phyloP scores from a whole-genome alignment of 2,888 invertebrate species.

The Drosophila histrio region DNA sequence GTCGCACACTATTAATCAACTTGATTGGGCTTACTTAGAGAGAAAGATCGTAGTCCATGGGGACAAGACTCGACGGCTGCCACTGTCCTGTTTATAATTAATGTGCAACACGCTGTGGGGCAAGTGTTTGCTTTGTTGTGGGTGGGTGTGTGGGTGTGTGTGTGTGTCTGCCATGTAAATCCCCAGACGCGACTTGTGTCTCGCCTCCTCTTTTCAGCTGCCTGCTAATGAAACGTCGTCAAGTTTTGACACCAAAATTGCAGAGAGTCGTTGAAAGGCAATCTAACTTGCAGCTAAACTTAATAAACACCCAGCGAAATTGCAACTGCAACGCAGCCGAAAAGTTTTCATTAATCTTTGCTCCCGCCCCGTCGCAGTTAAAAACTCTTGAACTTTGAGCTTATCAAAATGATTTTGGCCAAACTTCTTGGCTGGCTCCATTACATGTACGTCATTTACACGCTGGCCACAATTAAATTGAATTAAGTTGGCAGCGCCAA shows the following conservation, averaged over 20 bases:
- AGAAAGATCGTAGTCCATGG: constrained; percentile 24
- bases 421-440: constrained; percentile 20
- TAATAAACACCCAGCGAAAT: constrained; percentile 56
- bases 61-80: constrained; percentile 28
- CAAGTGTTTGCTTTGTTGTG: constrained; percentile 16
- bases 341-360: constrained; percentile 75
- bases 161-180: constrained; percentile 51
- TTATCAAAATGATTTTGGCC: constrained; percentile 46
- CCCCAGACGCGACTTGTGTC: constrained; percentile 54
- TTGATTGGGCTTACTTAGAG: constrained; percentile 56
- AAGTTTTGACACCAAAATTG: constrained; percentile 67
- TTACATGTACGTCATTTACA: constrained; percentile 64
- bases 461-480: constrained; percentile 77
- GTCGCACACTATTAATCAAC: constrained; percentile 72
- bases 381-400: constrained; percentile 53
- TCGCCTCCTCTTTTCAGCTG: constrained; percentile 8
- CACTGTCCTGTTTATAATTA: constrained; percentile 70
- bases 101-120: constrained; percentile 59
- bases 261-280: constrained; percentile 55
- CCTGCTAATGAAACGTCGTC: constrained; percentile 72
- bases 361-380: neutral
- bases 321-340: constrained; percentile 53
- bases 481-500: constrained; percentile 59
- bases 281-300: constrained; percentile 73
- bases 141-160: constrained; percentile 9